phyloP scores from a whole-genome alignment of 2,797 vertebrate genomes.

The Sphenodon punctatus region DNA sequence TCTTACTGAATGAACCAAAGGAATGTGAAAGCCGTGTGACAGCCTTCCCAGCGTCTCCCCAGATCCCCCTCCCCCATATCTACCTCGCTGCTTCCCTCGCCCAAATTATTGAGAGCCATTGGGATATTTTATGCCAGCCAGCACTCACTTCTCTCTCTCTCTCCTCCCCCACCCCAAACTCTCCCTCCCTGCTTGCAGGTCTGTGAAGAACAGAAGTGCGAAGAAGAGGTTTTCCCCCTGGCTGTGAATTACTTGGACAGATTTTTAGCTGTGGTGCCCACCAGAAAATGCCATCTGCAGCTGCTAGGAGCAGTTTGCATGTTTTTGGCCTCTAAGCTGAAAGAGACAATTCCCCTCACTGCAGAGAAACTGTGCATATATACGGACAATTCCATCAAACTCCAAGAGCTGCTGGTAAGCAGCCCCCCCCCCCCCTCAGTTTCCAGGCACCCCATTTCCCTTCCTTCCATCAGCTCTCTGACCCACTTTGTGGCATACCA shows the following conservation, averaged over 20 bases:
- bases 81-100: conserved; percentile 13
- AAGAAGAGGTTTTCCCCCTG: conserved; percentile 93
- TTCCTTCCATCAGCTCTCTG: too few relatives aligned
- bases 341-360: conserved; percentile 89
- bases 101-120: not conserved
- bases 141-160: not conserved
- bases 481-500: too few relatives aligned
- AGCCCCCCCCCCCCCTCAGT: not conserved
- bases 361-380: conserved; percentile 94
- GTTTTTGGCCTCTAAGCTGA: conserved; percentile 95
- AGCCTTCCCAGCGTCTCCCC: conserved; percentile 58
- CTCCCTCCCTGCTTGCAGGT: conserved; percentile 75
- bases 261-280: conserved; percentile 89
- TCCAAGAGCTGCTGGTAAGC: conserved; percentile 94
- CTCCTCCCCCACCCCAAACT: not conserved
- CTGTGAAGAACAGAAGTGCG: conserved; percentile 91
- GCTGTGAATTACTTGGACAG: conserved; percentile 98
- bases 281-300: conserved; percentile 89
- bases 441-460: not conserved
- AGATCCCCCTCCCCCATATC: conserved; percentile 57
- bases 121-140: not conserved
- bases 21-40: conserved; percentile 79
- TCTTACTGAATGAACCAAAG: conserved; percentile 82
- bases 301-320: conserved; percentile 93
- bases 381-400: conserved; percentile 93